Evolutionary conservation across 1,140 invertebrate genomes (phyloP).

Genomic region (Charaxes varanes): DNA sequence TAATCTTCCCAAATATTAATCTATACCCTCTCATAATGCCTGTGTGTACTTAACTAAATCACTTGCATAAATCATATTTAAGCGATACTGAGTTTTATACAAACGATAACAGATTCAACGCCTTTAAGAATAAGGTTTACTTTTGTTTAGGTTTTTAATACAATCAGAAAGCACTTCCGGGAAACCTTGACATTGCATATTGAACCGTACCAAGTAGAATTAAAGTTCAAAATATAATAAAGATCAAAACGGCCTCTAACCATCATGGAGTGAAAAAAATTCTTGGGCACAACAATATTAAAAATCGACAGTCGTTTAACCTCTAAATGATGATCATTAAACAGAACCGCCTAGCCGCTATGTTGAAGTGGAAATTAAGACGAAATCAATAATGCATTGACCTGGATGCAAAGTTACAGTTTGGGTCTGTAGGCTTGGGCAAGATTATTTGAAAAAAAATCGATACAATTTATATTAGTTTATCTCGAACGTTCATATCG

Average conservation of each 20-base stretch:
- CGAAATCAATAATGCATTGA: conserved; percentile 20
- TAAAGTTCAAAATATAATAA: not conserved
- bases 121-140: not conserved
- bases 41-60: conserved; percentile 68
- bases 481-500: too few relatives aligned
- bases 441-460: conserved; percentile 17
- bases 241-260: not conserved
- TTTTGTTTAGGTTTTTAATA: not conserved
- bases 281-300: conserved; percentile 5
- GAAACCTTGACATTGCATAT: not conserved
- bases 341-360: conserved; percentile 12
- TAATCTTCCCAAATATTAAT: conserved; percentile 47
- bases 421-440: conserved; percentile 18
- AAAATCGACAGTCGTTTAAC: conserved; percentile 11
- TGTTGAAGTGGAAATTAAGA: conserved; percentile 13
- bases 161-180: not conserved
- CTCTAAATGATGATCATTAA: conserved; percentile 17
- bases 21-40: conserved; percentile 54
- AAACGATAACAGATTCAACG: conserved; percentile 22
- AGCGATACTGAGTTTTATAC: conserved; percentile 47
- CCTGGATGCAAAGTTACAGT: conserved; percentile 14
- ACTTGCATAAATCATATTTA: conserved; percentile 70
- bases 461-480: conserved; percentile 1
- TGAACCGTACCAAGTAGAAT: not conserved
- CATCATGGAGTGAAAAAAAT: not conserved